Conservation (phyloP, 2,888 invertebrate species). For the Rhogogaster chlorosoma region DNA sequence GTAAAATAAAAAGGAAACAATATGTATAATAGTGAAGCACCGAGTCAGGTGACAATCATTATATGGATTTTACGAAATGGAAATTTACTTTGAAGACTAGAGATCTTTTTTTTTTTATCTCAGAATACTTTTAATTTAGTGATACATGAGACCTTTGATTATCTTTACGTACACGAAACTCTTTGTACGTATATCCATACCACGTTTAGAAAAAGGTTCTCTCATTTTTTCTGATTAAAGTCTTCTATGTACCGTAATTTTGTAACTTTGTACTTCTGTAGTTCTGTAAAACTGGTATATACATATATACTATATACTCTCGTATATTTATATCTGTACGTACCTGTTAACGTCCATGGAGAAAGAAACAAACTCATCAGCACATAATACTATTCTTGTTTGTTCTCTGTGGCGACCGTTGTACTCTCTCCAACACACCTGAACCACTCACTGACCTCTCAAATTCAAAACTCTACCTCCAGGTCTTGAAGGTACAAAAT, state of each 20-base stretch:
- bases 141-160: neutral
- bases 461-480: slow-evolving; percentile 76
- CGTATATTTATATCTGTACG: slow-evolving; percentile 14
- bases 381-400: slow-evolving; percentile 76
- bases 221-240: neutral
- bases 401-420: slow-evolving; percentile 77
- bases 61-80: neutral
- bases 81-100: neutral
- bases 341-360: slow-evolving; percentile 46
- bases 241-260: slow-evolving; percentile 17
- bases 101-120: neutral
- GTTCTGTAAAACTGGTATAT: slow-evolving; percentile 30
- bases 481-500: slow-evolving; percentile 77
- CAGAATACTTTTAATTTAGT: neutral
- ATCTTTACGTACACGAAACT: neutral
- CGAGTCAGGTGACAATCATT: neutral
- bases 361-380: slow-evolving; percentile 69
- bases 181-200: neutral
- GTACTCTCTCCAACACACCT: slow-evolving; percentile 74
- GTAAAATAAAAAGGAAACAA: slow-evolving; percentile 14
- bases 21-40: neutral
- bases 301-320: slow-evolving; percentile 8
- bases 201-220: neutral
- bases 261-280: slow-evolving; percentile 42
- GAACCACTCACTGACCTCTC: slow-evolving; percentile 76